Percentiles rank a stretch among this genome's conserved stretches.
Conservation (phyloP, 2,888 invertebrate genomes). For the Pedicia rivosa region DNA sequence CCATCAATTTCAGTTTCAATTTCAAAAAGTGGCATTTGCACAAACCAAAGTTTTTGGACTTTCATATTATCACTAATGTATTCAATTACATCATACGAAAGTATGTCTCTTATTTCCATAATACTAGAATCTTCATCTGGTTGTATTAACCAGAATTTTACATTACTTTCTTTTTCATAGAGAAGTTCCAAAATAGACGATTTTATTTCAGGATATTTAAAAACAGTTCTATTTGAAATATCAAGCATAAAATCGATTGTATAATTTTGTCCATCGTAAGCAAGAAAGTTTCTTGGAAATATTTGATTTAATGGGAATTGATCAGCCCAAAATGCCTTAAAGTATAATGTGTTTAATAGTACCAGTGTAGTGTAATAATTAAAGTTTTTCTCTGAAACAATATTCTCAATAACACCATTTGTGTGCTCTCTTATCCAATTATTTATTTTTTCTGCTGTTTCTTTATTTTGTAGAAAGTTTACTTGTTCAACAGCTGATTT, state of each 20-base stretch:
- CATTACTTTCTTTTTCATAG: background rate
- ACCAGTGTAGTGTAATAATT: background rate
- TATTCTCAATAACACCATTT: background rate
- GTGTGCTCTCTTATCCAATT: background rate
- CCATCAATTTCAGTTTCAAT: background rate
- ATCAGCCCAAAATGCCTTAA: background rate
- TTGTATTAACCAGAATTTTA: background rate
- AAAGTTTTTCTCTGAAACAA: background rate
- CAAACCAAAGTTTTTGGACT: too few relatives aligned
- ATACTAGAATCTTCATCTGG: too few relatives aligned
- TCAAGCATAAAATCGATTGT: background rate
- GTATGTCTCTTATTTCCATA: too few relatives aligned
- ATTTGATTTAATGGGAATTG: background rate
- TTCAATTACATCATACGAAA: too few relatives aligned
- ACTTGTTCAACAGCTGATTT: background rate
- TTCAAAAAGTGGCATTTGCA: background rate
- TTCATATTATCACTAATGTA: too few relatives aligned
- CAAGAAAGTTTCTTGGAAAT: background rate
- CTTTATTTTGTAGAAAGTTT: background rate
- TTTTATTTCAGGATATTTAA: background rate
- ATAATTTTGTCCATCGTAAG: background rate
- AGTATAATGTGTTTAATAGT: background rate
- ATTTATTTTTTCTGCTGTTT: background rate
- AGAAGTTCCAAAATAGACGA: background rate
- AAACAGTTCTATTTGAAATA: background rate